These are phyloP conservation scores for Bombus vancouverensis DNA, from an alignment of 1,140 invertebrate species.

Conservation along the genomic window DNA sequence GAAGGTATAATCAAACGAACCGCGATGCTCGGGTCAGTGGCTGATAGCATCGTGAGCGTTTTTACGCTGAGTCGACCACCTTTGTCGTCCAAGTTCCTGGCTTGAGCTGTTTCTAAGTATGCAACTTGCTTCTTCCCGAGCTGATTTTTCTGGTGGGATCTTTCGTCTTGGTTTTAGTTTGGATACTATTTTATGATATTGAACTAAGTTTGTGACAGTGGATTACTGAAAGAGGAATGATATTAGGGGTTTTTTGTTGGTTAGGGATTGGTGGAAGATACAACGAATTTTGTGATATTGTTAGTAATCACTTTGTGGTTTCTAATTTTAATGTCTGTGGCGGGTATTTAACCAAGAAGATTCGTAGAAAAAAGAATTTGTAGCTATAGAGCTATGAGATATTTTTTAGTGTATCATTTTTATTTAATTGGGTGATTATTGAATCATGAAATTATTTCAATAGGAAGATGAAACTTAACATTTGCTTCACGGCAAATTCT, in stretches of 20 bases:
- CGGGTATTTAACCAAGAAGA: too few species aligned
- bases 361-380: too few species aligned
- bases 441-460: too few species aligned
- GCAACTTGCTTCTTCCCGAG: background rate
- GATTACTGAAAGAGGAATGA: background rate
- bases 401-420: too few species aligned
- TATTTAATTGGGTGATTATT: too few species aligned
- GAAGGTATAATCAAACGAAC: slow-evolving; percentile 66
- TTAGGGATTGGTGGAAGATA: background rate
- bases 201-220: background rate
- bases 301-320: too few species aligned
- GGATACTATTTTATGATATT: too few species aligned
- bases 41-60: slow-evolving; percentile 59
- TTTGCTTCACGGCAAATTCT: too few species aligned
- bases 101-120: background rate
- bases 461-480: too few species aligned
- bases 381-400: too few species aligned
- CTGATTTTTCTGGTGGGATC: background rate
- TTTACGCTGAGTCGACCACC: slow-evolving; percentile 47
- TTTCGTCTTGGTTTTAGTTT: too few species aligned
- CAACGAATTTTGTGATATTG: background rate
- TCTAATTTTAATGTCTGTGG: too few species aligned
- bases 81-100: slow-evolving; percentile 14
- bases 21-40: slow-evolving; percentile 55
- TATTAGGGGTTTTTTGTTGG: background rate